Evolutionary conservation across 1,140 invertebrate species (phyloP), one percentile per base, ranked within the genome.

Genomic region (Drosophila equinoxialis): DNA sequence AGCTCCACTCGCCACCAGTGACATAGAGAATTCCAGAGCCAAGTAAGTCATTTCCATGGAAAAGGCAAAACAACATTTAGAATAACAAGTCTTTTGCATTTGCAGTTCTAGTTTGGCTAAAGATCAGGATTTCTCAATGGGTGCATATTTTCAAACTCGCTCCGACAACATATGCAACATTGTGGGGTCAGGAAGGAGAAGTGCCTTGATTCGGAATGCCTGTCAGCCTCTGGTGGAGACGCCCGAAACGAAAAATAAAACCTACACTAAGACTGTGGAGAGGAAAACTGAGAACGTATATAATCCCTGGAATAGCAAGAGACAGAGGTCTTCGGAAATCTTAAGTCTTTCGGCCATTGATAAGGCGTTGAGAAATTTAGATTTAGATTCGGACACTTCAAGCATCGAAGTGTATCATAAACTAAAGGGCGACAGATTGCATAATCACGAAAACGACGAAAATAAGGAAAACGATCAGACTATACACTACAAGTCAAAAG

Each of bases 311-410:
- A 70, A 75, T 13, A 74, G 78, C 26, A 80, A 65, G 74, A 71
- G 72, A 17, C 71, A 72, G 11, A 74, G 71, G 0, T 71, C 17
- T 23, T 51, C 90, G 0, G 89, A 91, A 23, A 39, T 91, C 6
- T 55, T 91, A 2, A 90, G 87, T 58, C 60, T 91, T 20, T 83
- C 90, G 0, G 90, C 90, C 3, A 91, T 91, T 11, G 90, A 90
- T 58, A 74, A 79, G 7, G 90, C 87, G 0, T 51, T 91, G 11
- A 62, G 79, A 30, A 73, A 89, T 33, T 57, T 87, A 14, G 83
- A 87, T 14, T 10, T 89, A 1, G 77, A 84, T 30, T 86, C 85
- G 0, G 86, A 85, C 14, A 81, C 75, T 6, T 90, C 85, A 11
- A 65, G 79, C 0, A 55, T 71, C 4, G 81, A 85, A n/a, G 70